Evolutionary conservation across 1,140 invertebrate species (phyloP), one percentile per base, ranked within the genome.

Genomic region (Nephila pilipes): DNA sequence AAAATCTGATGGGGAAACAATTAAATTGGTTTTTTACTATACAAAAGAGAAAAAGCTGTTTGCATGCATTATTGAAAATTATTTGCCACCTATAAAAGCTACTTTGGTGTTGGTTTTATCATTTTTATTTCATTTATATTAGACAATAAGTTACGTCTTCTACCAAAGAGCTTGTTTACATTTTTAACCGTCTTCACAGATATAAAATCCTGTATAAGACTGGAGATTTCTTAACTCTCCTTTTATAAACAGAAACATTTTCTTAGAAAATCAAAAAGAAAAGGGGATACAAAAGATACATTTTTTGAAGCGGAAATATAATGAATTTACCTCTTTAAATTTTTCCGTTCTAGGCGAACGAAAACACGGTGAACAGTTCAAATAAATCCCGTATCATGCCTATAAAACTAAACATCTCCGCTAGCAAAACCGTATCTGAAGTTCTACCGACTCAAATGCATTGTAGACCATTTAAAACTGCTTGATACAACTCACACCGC

Each of bases 291-390:
- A 65, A 25, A 83, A 83, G 18, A 55, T 83, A 83, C 80, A 20
- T 75, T 36, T 83, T 83, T 83, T 25, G 80, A 83, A 55, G 38
- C 10, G 36, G 29, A 46, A 81, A 55, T 55, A 92, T 85, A 92
- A 92, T 69, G 63, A 54, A 75, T 93, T 93, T 93, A 93, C 91
- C 91, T 93, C 20, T 25, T 46, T 38, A 87, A 75, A 57, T 63
- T 32, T 25, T 85, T 25, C 38, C 32, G 29, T 81, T 90, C 55
- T 10, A 55, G 20, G 16, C 29, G 29, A 79, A 12, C 75, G 32
- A n/a, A 79, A 89, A 75, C 69, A 46, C 25, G 55, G 25, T 57
- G 54, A 38, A n/a, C 54, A 25, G 38, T 25, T 80, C 88, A 58
- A 60, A 92, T 85, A 57, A 92, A 92, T 92, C 25, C 83, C 63